Evolutionary conservation across 2,888 invertebrate species (phyloP).

Genomic region (Cyclophora punctaria): DNA sequence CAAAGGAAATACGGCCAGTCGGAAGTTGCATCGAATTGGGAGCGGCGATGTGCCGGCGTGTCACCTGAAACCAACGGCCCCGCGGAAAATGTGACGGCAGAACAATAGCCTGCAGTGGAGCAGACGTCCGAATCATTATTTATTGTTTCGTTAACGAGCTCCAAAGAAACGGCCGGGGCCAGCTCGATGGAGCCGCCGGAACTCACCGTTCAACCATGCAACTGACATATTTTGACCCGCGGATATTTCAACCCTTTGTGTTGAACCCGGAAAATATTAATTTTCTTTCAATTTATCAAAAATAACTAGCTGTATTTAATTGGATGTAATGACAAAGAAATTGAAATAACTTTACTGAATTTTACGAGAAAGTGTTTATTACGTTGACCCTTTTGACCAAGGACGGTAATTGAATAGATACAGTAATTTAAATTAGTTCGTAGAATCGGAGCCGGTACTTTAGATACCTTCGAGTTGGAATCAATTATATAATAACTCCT

Average conservation of each 20-base stretch:
- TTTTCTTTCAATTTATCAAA: too few species aligned
- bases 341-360: too few species aligned
- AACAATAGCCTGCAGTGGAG: constrained; percentile 52
- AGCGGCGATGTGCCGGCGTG: constrained; percentile 34
- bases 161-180: constrained; percentile 48
- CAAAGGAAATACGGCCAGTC: constrained; percentile 19
- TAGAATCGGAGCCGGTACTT: too few species aligned
- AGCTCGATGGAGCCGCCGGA: constrained; percentile 34
- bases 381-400: too few species aligned
- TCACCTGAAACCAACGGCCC: constrained; percentile 34
- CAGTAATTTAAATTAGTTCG: too few species aligned
- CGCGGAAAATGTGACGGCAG: constrained; percentile 50
- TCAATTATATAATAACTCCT: too few species aligned
- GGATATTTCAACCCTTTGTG: constrained; percentile 11
- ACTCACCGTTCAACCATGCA: constrained; percentile 34
- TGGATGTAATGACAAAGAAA: too few species aligned
- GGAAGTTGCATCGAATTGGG: constrained; percentile 38
- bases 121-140: constrained; percentile 65
- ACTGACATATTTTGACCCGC: constrained; percentile 31
- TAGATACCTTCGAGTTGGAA: too few species aligned
- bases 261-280: too few species aligned
- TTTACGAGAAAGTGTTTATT: too few species aligned
- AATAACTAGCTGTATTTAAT: too few species aligned
- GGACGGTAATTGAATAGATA: too few species aligned
- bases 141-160: constrained; percentile 70